These are phyloP conservation scores for Amiota communis DNA, from an alignment of 2,888 invertebrate genomes.

Conservation along the genomic window DNA sequence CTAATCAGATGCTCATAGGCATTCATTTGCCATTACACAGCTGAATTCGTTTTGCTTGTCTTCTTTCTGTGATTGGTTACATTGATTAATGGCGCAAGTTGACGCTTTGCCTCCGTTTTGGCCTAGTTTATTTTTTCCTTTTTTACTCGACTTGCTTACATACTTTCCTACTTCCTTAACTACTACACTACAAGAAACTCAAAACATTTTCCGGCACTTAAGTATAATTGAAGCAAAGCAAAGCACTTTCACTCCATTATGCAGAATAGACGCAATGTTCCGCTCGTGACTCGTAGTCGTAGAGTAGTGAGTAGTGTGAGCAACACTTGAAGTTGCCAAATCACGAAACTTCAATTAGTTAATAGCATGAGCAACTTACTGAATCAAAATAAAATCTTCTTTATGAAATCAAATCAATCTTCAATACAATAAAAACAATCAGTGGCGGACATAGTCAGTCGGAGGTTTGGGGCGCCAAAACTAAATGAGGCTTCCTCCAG, in stretches of 20 bases:
- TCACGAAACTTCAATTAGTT: slow-evolving; percentile 64
- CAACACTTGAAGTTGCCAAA: slow-evolving; percentile 44
- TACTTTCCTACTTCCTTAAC: too few species aligned
- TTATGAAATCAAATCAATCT: too few species aligned
- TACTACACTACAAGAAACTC: background rate
- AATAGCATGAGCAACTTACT: slow-evolving; percentile 50
- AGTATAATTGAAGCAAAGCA: slow-evolving; percentile 55
- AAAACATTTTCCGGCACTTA: slow-evolving; percentile 62
- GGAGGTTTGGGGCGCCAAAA: too few species aligned
- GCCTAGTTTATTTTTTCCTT: slow-evolving; percentile 29
- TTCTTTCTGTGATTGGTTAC: slow-evolving; percentile 44
- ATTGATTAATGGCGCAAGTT: slow-evolving; percentile 59
- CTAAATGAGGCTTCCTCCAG: too few species aligned
- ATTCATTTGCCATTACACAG: slow-evolving; percentile 55
- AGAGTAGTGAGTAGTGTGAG: background rate
- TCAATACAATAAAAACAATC: too few species aligned
- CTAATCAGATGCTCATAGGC: slow-evolving; percentile 51
- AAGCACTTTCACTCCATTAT: slow-evolving; percentile 61
- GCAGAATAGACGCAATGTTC: slow-evolving; percentile 33
- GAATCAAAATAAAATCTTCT: background rate
- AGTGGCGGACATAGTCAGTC: too few species aligned
- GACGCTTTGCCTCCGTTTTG: slow-evolving; percentile 39
- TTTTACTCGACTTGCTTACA: background rate
- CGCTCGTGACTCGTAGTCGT: background rate
- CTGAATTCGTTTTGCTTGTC: slow-evolving; percentile 51